Evolutionary conservation across 2,113 vertebrate species (phyloP), one percentile per base, ranked within the genome.

Genomic region (Condylura cristata): DNA sequence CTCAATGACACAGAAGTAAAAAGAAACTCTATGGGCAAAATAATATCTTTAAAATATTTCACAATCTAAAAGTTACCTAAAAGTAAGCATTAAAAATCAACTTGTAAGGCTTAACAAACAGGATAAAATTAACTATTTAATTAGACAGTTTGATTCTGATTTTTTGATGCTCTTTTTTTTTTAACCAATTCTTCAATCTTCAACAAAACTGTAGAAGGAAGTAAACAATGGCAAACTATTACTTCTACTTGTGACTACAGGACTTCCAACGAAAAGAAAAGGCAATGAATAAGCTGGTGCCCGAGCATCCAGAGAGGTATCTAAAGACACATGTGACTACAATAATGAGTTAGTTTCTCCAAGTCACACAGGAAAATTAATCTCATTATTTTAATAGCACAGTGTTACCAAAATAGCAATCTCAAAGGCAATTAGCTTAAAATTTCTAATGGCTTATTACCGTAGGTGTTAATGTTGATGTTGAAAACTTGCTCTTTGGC

Each of bases 401-500:
- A 86, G 28, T 26, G 16, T 68, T 93, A 89, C 24, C 66, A 85
- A 89, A 95, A 84, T 26, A 84, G 65, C 48, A 88, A 75, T 32
- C 30, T 76, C 66, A 68, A 91, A 78, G 20, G 51, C 24, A 93
- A 85, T 74, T 84, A 66, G 53, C 30, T 90, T 83, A 84, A 26
- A 39, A 83, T 91, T 80, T 89, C 53, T 37, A 88, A 78, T 16
- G 2, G 17, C 41, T 65, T 72, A 46, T 72, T 89, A 82, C 94
- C 93, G 96, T 68, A 75, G 90, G 12, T 41, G 13, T 30, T 80
- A n/a, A 39, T 44, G 90, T 26, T 72, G 82, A 17, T 44, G 58
- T 22, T 92, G 97, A 95, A 76, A 16, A 2, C 61, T 90, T 96
- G 39, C 84, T 95, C 68, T 76, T 96, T 61, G 87, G 80, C 90